phyloP scores from a whole-genome alignment of 1,140 invertebrate species.

The Trachelipus rathkii region DNA sequence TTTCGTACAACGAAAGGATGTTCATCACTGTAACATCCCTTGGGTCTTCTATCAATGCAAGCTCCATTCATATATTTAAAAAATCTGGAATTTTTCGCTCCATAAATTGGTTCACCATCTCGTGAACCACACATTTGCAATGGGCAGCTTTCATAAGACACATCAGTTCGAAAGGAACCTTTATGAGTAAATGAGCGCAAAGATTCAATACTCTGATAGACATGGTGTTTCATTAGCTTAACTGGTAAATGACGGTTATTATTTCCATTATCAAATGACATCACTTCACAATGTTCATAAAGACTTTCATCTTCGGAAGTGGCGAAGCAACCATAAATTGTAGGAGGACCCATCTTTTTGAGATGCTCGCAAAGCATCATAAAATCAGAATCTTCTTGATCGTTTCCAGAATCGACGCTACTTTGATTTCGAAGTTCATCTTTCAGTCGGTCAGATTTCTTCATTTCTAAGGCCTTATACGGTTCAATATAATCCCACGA shows the following conservation, averaged over 20 bases:
- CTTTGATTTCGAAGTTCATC: background rate
- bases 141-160: constrained; percentile 25
- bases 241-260: constrained; percentile 23
- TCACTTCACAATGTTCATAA: background rate
- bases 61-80: constrained; percentile 45
- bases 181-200: constrained; percentile 7
- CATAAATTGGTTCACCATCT: constrained; percentile 46
- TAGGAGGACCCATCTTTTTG: too few relatives aligned
- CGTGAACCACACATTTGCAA: constrained; percentile 45
- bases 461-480: background rate
- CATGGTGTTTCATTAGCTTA: constrained; percentile 40
- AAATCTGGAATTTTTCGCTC: constrained; percentile 40
- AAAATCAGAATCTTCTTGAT: background rate
- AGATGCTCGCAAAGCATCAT: too few relatives aligned
- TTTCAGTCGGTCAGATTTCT: background rate
- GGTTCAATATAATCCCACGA: constrained; percentile 45
- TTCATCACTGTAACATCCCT: background rate
- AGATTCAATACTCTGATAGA: constrained; percentile 40
- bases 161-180: background rate
- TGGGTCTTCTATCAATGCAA: constrained; percentile 33
- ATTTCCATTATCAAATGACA: constrained; percentile 23
- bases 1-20: constrained; percentile 41
- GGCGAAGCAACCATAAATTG: background rate
- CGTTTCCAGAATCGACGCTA: background rate
- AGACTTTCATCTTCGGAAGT: background rate